Conservation (phyloP, 2,888 invertebrate species). For the Drosophila niveifrons region DNA sequence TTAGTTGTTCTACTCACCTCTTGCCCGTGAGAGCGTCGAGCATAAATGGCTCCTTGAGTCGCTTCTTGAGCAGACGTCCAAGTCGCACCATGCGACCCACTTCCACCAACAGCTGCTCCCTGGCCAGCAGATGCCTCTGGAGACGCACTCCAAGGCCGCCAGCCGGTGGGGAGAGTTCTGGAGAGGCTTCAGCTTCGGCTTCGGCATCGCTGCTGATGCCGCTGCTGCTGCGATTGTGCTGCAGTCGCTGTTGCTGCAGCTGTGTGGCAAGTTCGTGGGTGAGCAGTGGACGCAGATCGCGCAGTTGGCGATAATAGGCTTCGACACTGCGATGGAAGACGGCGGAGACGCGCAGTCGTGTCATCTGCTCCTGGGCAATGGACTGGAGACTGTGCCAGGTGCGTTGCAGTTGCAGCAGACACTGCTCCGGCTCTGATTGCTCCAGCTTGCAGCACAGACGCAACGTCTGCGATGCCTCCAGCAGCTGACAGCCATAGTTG, state of each 20-base stretch:
- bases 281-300: slow-evolving; percentile 87
- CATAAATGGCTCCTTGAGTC: slow-evolving; percentile 88
- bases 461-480: slow-evolving; percentile 90
- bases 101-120: slow-evolving; percentile 89
- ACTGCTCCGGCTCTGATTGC: slow-evolving; percentile 87
- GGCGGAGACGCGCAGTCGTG: slow-evolving; percentile 90
- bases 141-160: slow-evolving; percentile 78
- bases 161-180: slow-evolving; percentile 55
- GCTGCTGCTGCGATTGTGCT: slow-evolving; percentile 73
- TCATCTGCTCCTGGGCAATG: slow-evolving; percentile 91
- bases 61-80: slow-evolving; percentile 89
- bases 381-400: slow-evolving; percentile 90
- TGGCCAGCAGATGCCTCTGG: slow-evolving; percentile 87
- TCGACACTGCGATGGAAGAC: slow-evolving; percentile 90
- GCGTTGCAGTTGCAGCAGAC: slow-evolving; percentile 87
- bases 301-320: slow-evolving; percentile 88
- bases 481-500: slow-evolving; percentile 92
- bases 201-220: slow-evolving; percentile 73
- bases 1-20: slow-evolving; percentile 71
- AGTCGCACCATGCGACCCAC: slow-evolving; percentile 90
- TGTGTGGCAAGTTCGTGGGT: slow-evolving; percentile 84
- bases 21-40: slow-evolving; percentile 83
- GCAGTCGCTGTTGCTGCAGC: slow-evolving; percentile 68
- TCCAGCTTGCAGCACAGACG: slow-evolving; percentile 90
- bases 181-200: slow-evolving; percentile 39